Evolutionary conservation across 2,113 vertebrate genomes (phyloP).

Genomic region (Tupaia tana): DNA sequence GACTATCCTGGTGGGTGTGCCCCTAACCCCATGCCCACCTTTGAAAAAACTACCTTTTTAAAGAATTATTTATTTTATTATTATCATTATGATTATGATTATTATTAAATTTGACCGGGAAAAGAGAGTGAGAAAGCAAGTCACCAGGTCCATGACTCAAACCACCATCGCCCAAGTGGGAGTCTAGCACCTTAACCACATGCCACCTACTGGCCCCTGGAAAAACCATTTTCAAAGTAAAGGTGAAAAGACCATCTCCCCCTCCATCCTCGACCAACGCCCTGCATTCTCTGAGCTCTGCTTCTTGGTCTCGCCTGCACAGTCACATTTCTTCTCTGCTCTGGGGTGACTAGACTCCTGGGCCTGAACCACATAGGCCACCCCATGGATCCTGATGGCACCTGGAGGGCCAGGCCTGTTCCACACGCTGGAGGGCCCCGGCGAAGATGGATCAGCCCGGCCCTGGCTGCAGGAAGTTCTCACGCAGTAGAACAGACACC

Average conservation of each 20-base stretch:
- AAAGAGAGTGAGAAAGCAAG: no score
- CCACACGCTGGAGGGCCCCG: neutral
- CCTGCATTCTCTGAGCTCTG: neutral
- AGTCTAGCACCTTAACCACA: neutral
- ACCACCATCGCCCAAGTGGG: neutral
- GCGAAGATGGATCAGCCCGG: neutral
- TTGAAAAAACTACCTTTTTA: neutral
- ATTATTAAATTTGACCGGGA: no score
- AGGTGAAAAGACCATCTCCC: neutral
- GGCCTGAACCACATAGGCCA: neutral
- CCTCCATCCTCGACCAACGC: neutral
- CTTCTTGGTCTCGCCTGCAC: neutral
- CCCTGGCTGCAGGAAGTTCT: neutral
- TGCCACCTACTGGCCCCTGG: neutral
- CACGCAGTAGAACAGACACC: neutral
- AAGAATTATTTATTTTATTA: no score
- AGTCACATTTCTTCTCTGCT: neutral
- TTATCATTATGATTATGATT: no score
- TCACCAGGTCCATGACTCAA: no score
- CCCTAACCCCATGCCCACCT: neutral
- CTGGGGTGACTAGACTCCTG: neutral
- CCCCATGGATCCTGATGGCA: neutral
- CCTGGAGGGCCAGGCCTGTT: neutral
- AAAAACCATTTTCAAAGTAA: neutral
- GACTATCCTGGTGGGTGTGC: neutral